These are phyloP conservation scores for Cerceris rybyensis DNA, from an alignment of 2,888 invertebrate species.

Conservation along the genomic window DNA sequence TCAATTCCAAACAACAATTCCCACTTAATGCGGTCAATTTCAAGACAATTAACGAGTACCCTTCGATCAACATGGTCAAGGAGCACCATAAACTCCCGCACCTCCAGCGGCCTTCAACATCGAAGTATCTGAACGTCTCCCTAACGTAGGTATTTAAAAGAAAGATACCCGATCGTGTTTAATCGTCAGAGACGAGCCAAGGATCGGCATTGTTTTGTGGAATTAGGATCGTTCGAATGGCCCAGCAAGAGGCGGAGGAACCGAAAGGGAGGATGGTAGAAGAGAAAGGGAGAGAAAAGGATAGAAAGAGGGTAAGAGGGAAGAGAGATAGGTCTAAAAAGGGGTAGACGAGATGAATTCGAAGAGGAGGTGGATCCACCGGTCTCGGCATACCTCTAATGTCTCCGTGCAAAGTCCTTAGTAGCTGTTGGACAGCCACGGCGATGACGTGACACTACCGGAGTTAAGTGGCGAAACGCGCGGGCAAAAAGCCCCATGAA, in stretches of 20 bases:
- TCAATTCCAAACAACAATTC: no score
- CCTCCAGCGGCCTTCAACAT: not conserved
- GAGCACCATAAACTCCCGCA: no score
- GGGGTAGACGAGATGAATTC: slow-evolving; percentile 30
- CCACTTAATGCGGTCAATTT: no score
- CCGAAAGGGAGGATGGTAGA: not conserved
- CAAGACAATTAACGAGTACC: no score
- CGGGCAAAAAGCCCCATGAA: slow-evolving; percentile 76
- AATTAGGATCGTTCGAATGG: slow-evolving; percentile 65
- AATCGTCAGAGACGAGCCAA: slow-evolving; percentile 40
- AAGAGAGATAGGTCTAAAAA: slow-evolving; percentile 11
- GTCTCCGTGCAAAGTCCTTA: slow-evolving; percentile 66
- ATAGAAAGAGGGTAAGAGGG: not conserved
- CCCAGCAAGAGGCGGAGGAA: slow-evolving; percentile 14
- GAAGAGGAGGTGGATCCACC: slow-evolving; percentile 43
- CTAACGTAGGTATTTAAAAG: slow-evolving; percentile 36
- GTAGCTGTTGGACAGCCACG: slow-evolving; percentile 71
- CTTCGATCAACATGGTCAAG: no score
- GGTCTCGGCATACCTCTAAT: slow-evolving; percentile 74
- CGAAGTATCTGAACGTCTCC: slow-evolving; percentile 1
- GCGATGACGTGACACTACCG: slow-evolving; percentile 80
- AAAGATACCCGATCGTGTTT: slow-evolving; percentile 33
- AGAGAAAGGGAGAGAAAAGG: slow-evolving; percentile 5
- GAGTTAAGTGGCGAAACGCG: slow-evolving; percentile 81
- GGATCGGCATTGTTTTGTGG: slow-evolving; percentile 68